Conservation (phyloP, 2,888 invertebrate genomes). For the Lepeophtheirus nordmannii region DNA sequence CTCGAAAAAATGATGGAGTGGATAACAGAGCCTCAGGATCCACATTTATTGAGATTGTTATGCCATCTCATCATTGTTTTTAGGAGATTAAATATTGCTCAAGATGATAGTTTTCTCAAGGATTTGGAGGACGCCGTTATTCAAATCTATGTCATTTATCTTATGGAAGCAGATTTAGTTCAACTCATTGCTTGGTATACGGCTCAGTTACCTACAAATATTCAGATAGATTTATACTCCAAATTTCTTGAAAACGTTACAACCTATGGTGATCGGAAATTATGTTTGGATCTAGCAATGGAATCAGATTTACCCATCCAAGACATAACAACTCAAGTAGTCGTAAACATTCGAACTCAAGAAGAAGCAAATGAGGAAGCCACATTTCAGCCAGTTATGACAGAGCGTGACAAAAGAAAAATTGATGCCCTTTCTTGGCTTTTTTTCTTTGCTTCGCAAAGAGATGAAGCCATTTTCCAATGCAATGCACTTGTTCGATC, state of each 20-base stretch:
- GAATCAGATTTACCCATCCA: conserved; percentile 30
- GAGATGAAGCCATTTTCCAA: not conserved
- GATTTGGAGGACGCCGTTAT: not conserved
- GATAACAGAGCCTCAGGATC: conserved; percentile 34
- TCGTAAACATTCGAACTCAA: conserved; percentile 43
- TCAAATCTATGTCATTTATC: conserved; percentile 28
- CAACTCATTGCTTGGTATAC: conserved; percentile 70
- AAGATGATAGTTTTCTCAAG: too few relatives aligned
- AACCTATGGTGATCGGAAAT: conserved; percentile 30
- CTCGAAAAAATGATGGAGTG: conserved; percentile 53
- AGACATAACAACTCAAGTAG: conserved; percentile 40
- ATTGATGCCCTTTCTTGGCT: conserved; percentile 1
- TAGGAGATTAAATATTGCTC: not conserved
- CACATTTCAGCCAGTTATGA: not conserved
- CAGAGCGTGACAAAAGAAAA: not conserved
- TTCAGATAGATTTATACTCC: conserved; percentile 40
- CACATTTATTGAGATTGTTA: not conserved
- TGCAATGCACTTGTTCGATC: not conserved
- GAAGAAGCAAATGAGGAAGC: not conserved
- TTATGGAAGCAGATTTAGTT: conserved; percentile 51
- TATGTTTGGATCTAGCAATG: conserved; percentile 49
- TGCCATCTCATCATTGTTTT: conserved; percentile 27
- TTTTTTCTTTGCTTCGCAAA: not conserved
- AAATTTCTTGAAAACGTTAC: conserved; percentile 34
- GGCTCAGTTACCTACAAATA: conserved; percentile 52